These are phyloP conservation scores for Monoplex corrugatus DNA, from an alignment of 2,888 invertebrate species.

Conservation along the genomic window DNA sequence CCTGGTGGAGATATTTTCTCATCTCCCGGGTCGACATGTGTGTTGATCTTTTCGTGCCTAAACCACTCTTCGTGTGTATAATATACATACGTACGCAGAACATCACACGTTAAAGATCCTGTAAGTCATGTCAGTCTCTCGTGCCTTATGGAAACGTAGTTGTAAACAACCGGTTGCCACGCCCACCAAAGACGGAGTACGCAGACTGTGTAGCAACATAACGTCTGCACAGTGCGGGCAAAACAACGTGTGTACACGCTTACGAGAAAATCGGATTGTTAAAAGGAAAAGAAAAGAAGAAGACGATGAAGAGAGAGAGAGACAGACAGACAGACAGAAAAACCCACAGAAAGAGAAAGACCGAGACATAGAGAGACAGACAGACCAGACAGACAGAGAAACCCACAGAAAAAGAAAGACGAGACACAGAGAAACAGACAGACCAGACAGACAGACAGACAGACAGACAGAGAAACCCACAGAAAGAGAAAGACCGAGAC, in stretches of 20 bases:
- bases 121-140: too few species aligned
- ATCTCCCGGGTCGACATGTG: too few species aligned
- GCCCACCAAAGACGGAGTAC: background rate
- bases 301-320: background rate
- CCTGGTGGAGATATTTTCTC: too few species aligned
- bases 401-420: background rate
- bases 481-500: background rate
- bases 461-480: background rate
- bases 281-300: background rate
- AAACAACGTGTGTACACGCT: background rate
- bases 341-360: background rate
- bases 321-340: background rate
- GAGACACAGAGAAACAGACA: background rate
- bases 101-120: too few species aligned
- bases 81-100: too few species aligned
- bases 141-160: background rate
- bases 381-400: background rate
- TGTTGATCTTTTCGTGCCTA: too few species aligned
- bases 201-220: background rate
- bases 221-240: background rate
- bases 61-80: too few species aligned
- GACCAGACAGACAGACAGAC: background rate
- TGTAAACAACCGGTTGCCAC: background rate
- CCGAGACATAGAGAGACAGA: background rate
- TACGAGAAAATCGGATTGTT: background rate